Conservation (phyloP, 2,888 invertebrate species). For the Macroteleia sp. region DNA sequence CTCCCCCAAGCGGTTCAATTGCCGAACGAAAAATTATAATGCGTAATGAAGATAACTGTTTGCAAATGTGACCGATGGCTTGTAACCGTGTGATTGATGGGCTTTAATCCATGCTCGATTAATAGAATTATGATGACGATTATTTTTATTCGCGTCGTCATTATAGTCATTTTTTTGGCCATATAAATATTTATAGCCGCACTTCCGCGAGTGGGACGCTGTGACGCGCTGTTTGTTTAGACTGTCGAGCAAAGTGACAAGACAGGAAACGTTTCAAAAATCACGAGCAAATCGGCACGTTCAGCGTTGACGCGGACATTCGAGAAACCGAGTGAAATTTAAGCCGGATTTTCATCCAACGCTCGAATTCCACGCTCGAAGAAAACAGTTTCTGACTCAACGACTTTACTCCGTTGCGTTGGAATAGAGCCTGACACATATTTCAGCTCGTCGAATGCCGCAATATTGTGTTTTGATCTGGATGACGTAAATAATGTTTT, state of each 20-base stretch:
- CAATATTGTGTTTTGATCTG: constrained; percentile 11
- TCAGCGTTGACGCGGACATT: constrained; percentile 35
- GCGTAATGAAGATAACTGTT: constrained; percentile 20
- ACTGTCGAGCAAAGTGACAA: constrained; percentile 72
- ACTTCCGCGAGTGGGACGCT: constrained; percentile 62
- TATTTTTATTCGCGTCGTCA: constrained; percentile 27
- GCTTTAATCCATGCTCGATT: constrained; percentile 7
- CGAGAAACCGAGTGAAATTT: constrained; percentile 45
- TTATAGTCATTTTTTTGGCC: constrained; percentile 26
- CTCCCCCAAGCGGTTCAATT: constrained; percentile 40
- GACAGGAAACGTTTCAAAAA: constrained; percentile 55
- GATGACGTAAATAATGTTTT: constrained; percentile 22
- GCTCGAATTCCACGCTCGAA: constrained; percentile 30
- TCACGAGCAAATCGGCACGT: constrained; percentile 52
- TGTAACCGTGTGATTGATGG: constrained; percentile 22
- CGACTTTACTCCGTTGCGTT: constrained; percentile 23
- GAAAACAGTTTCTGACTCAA: constrained; percentile 12
- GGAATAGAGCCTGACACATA: constrained; percentile 13
- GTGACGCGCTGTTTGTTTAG: constrained; percentile 79
- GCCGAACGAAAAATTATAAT: constrained; percentile 6
- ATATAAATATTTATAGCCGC: constrained; percentile 64
- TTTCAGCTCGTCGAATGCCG: constrained; percentile 2
- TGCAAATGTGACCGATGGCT: constrained; percentile 1
- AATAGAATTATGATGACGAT: constrained; percentile 29
- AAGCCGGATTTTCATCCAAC: constrained; percentile 51